Base-by-base conservation (phyloP, 2,888 invertebrate genomes). In the Synergus japonicus region DNA sequence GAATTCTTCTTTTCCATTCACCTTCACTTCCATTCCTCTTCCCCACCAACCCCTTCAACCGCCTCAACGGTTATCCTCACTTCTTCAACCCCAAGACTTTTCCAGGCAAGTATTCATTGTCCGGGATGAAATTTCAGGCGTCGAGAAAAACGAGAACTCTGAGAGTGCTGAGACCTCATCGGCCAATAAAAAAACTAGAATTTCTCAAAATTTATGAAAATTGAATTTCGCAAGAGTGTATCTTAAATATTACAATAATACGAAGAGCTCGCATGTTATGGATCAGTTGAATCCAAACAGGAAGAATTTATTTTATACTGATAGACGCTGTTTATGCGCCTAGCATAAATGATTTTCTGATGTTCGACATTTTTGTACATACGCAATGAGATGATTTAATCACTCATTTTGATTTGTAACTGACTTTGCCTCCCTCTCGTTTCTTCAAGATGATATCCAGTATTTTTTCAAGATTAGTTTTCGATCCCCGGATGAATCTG, bases 1-100 rank as follows among this genome's bases (percentile, higher is more conserved):
- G 49, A 73, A 73, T 73, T 73, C 73, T 54, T 49, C 37, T 73
- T 54, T 73, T 54, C 54, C n/a, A 73, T 73, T 73, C 54, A 73
- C 49, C 73, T 69, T 29, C 69, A 49, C 46, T 49, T n/a, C 46
- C 46, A 13, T 29, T 15, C n/a, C 54, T 37, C 49, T 54, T 66
- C 43, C 44, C 18, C 41, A 12, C 43, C 43, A 41, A 9, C 49
- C 29, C 29, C n/a, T 37, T 29, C 73, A 4, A 18, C 73, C n/a
- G 15, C 29, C 69, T 15, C 15, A 29, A 29, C n/a, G 37, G 73
- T 29, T 73, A 37, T 73, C 73, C 49, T 49, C 29, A 49, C 54
- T 73, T n/a, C 49, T 73, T 73, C 73, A 69, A 73, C 73, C 41
- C 54, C 37, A 10, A n/a, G 73, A 73, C 73, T 73, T 73, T 54